A percentile compares a stretch with the other conserved stretches of the same genome.
These are phyloP conservation scores for Marisa cornuarietis DNA, from an alignment of 1,140 invertebrate genomes.

Conservation along the genomic window DNA sequence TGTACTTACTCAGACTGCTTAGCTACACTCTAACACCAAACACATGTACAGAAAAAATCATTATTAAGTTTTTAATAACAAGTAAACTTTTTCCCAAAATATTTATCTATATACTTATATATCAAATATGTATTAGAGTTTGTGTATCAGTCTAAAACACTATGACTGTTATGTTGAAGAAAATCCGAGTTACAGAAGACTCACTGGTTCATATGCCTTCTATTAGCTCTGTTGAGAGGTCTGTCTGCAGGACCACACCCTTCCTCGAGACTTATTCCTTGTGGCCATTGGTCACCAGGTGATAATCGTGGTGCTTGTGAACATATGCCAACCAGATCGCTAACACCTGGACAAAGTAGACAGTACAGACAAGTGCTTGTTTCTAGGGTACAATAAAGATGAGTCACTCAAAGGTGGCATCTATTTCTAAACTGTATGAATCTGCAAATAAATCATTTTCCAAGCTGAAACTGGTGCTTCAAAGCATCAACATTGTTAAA, in stretches of 20 bases:
- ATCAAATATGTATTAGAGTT: too few species aligned
- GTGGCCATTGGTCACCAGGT: constrained; percentile 7
- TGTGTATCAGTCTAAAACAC: too few species aligned
- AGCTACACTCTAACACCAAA: too few species aligned
- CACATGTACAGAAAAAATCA: too few species aligned
- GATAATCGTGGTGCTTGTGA: background rate
- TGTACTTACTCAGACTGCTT: too few species aligned
- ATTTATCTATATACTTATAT: too few species aligned
- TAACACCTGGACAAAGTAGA: background rate
- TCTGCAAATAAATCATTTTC: background rate
- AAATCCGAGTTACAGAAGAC: background rate
- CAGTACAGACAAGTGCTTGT: background rate
- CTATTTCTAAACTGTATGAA: background rate
- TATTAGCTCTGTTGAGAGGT: constrained; percentile 13
- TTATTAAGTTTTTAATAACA: too few species aligned
- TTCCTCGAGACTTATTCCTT: constrained; percentile 2
- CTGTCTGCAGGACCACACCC: constrained; percentile 22
- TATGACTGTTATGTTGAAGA: too few species aligned
- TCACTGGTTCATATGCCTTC: constrained; percentile 25
- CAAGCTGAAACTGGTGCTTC: background rate
- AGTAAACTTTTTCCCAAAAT: too few species aligned
- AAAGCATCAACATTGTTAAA: background rate
- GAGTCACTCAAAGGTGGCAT: background rate
- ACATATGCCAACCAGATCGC: background rate
- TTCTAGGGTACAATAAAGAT: background rate